phyloP scores from a whole-genome alignment of 2,888 invertebrate species.

The Eretmocerus hayati region DNA sequence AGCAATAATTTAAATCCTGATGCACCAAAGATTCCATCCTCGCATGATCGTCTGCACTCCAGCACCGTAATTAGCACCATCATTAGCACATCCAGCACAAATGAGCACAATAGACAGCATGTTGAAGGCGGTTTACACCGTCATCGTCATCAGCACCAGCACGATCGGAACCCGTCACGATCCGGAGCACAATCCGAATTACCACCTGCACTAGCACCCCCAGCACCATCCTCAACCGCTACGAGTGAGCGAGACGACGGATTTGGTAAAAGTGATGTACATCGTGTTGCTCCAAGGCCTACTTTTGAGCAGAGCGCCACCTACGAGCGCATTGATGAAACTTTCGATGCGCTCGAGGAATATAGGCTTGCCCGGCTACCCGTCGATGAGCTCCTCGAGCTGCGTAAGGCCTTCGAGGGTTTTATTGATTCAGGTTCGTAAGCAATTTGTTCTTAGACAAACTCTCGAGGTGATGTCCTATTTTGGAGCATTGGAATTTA shows the following conservation, averaged over 20 bases:
- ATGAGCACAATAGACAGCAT: constrained; percentile 31
- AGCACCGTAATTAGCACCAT: constrained; percentile 35
- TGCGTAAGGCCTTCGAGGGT: constrained; percentile 58
- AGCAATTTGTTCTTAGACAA: too few species aligned
- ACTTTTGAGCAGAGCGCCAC: constrained; percentile 45
- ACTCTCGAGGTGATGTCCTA: too few species aligned
- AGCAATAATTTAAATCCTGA: too few species aligned
- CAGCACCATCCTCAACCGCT: constrained; percentile 28
- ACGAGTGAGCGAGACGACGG: constrained; percentile 26
- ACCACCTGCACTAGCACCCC: constrained; percentile 35
- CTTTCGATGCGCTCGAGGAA: constrained; percentile 39
- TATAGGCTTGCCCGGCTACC: constrained; percentile 46
- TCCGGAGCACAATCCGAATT: constrained; percentile 35
- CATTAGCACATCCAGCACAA: constrained; percentile 35
- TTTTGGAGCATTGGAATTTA: too few species aligned
- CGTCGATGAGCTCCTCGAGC: constrained; percentile 56
- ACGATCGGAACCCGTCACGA: constrained; percentile 38
- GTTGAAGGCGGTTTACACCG: constrained; percentile 36
- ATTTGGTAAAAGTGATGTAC: constrained; percentile 27
- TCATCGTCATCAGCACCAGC: constrained; percentile 32
- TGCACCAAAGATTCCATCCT: constrained; percentile 22
- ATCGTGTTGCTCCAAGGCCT: constrained; percentile 39
- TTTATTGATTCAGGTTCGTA: constrained; percentile 60
- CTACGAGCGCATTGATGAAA: constrained; percentile 51
- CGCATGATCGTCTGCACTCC: constrained; percentile 8